Evolutionary conservation across 2,113 vertebrate genomes (phyloP), one percentile per base, ranked within the genome.

Genomic region (Thalassoma bifasciatum): DNA sequence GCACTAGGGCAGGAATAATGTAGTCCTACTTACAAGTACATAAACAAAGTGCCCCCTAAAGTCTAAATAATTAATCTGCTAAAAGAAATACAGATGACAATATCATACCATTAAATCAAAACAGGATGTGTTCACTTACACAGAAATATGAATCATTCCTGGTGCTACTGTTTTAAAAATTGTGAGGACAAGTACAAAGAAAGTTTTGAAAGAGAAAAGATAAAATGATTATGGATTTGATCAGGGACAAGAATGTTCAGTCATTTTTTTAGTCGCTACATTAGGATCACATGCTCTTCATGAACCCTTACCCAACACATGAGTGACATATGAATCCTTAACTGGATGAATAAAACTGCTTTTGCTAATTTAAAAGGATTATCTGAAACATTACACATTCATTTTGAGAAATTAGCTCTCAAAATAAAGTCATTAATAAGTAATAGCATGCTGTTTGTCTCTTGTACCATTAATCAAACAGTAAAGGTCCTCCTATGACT

Each of bases 21-120:
- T n/a, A 65, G 38, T 16, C 8, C 65, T 65, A 66, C 0, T 44
- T 49, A 74, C n/a, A 57, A 47, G 17, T 56, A 69, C 30, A 69
- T 54, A 58, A 66, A 44, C 34, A 62, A 23, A 49, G 24, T 57
- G 44, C 51, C 34, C 69, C 8, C 69, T 65, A 72, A 66, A 10
- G 49, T 70, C 75, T 73, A 80, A 68, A 72, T 73, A 67, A 85
- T 61, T 40, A 5, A 65, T 51, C 42, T 16, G 23, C 22, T 72
- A 40, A 44, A 67, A 66, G 24, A 13, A 44, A 53, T 14, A 71
- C 46, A 82, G 47, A 83, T 46, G 34, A 75, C 30, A 50, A 22
- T 53, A 64, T 30, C 26, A 47, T 0, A 66, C 21, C 14, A 72
- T 17, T 17, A 46, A 3, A 49, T n/a, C 7, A 3, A 61, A 53